Base-by-base conservation (phyloP, 2,797 vertebrate species). In the Phoxinus dragarum region DNA sequence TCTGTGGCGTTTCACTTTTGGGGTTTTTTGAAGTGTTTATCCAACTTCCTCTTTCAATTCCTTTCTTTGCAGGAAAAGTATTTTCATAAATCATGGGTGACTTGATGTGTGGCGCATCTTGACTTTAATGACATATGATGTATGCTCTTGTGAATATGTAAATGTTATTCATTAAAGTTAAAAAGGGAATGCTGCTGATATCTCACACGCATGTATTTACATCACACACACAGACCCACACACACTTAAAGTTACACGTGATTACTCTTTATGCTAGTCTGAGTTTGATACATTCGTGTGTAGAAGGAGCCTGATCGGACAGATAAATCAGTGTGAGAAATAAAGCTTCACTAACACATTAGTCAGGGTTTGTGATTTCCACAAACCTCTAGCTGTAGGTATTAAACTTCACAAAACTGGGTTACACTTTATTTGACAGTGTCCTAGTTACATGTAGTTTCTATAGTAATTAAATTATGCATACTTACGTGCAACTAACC, bases 31-130 rank as follows among this genome's bases (percentile, higher is more conserved):
- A 86, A 12, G 40, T 71, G 27, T 61, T 61, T 23, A 31, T 5
- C 12, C 54, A 64, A 76, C 80, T 86, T 88, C 80, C 54, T 47
- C 16, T 84, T 86, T 83, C 52, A 54, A n/a, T 88, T 84, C 81
- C 54, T 80, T 71, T 80, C 59, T 44, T 31, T 68, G 61, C 38
- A n/a, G 7, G 2, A 74, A 73, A 31, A 82, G 27, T 17, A 2
- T 56, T 56, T 27, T 59, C 4, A 23, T 36, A 47, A 73, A 23
- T 59, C 16, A 14, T 31, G 52, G n/a, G 10, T 61, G 21, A 69
- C 69, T n/a, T 64, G n/a, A 59, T n/a, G 59, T 75, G 31, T 38
- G 11, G 4, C 4, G 2, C 54, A 49, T 49, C 4, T 49, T 19
- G 14, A 67, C 42, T 54, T 42, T 5, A 31, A 3, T 38, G 71